Evolutionary conservation across 2,797 vertebrate genomes (phyloP).

Genomic region (Chelon auratus): DNA sequence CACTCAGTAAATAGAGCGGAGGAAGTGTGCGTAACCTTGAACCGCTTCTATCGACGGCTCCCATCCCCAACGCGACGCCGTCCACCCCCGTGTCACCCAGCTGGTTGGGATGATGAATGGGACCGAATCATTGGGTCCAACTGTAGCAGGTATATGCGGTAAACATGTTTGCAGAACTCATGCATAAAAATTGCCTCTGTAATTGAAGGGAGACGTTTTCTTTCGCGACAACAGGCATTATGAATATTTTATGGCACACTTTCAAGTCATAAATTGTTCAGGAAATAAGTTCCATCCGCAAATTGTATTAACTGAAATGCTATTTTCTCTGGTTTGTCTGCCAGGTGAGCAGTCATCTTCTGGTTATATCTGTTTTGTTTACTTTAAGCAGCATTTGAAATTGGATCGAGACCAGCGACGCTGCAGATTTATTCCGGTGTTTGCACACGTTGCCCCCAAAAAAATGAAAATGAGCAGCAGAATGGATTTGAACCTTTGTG

Average conservation of each 20-base stretch:
- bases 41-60: constrained; percentile 24
- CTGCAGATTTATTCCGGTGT: constrained; percentile 44
- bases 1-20: constrained; percentile 57
- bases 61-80: neutral
- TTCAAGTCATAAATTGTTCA: constrained; percentile 71
- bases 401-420: constrained; percentile 24
- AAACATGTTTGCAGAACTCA: constrained; percentile 66
- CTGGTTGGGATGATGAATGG: constrained; percentile 70
- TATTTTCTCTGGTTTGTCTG: constrained; percentile 61
- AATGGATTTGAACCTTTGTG: constrained; percentile 41
- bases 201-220: constrained; percentile 69
- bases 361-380: constrained; percentile 60
- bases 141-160: constrained; percentile 54
- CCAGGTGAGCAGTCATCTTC: constrained; percentile 60
- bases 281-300: constrained; percentile 66
- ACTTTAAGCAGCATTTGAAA: constrained; percentile 44
- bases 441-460: constrained; percentile 28
- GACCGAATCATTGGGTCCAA: constrained; percentile 58
- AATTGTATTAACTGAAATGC: constrained; percentile 66
- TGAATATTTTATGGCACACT: constrained; percentile 79
- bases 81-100: constrained; percentile 47
- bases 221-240: constrained; percentile 66
- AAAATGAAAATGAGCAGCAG: constrained; percentile 38
- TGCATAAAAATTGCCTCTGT: constrained; percentile 73
- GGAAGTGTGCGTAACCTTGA: constrained; percentile 58